Base-by-base conservation (phyloP, 37 sponge, comb jelly and placozoan genomes). In the Halichondria panicea region DNA sequence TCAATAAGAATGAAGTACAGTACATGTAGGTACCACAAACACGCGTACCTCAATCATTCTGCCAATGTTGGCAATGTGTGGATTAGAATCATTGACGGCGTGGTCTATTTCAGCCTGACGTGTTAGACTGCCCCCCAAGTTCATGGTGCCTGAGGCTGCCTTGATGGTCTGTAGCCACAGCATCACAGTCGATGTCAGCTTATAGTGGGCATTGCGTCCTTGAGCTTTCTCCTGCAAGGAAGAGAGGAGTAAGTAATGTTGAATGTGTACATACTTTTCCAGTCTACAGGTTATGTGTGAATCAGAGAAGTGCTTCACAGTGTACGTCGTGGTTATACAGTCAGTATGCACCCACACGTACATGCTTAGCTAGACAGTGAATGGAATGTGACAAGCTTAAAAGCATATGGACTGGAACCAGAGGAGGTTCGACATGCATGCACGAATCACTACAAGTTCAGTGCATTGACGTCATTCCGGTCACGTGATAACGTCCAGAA, bases 121-220 rank as follows among this genome's bases (percentile, higher is more conserved):
- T 1, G 94, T 91, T 35, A 97, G 87, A 60, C 89, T 84, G 0
- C 98, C 98, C 9, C 98, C 98, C 0, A 97, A 90, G 83, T 97
- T 91, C 94, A 97, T 97, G 11, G 86, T 94, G 11, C 98, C 98
- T 21, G 92, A 91, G 42, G 68, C 90, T 19, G 62, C 87, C 76
- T 91, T 91, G 81, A 86, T 88, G 24, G 95, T 97, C 77, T 92
- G 85, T 12, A 97, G 81, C 98, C 98, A 97, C 54, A 97, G 78
- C 98, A 97, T 97, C 7, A 85, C 98, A 22, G 98, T 97, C 0
- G 95, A 94, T n/a, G 95, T 97, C 38, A 97, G 88, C 74, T 97
- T 97, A 81, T 97, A 97, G 85, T 94, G 92, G 15, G 98, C 98
- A 55, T 53, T 78, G 13, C 90, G 75, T 0, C 92, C 90, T 82